Evolutionary conservation across 2,113 vertebrate species (phyloP), one percentile per base, ranked within the genome.

Genomic region (Gasterosteus aculeatus): DNA sequence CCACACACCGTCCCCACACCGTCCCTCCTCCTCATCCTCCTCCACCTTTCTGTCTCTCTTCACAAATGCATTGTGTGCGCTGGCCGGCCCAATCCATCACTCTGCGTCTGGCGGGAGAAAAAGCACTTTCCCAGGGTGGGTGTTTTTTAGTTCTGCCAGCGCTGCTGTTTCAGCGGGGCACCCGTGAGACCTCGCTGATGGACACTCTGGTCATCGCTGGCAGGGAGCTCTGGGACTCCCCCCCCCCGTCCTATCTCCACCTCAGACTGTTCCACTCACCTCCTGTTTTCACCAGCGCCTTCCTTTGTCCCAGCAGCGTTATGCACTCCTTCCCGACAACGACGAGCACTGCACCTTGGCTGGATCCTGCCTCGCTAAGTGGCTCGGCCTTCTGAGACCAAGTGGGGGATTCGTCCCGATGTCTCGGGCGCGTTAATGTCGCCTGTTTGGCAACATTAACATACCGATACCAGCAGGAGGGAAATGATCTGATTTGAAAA

Each of bases 161-260:
- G 68, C 85, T 86, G 91, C 91, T 93, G 88, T 94, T 93, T 92
- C 92, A 72, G 77, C n/a, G 77, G 38, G 88, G 85, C 87, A 92
- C 94, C 92, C 92, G 51, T 66, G 94, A 93, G 94, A 93, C 90
- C 83, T 75, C 49, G 44, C 86, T 94, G 93, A 95, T 93, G 93
- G 94, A 94, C 94, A 93, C 86, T 90, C 80, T 71, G 91, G 94
- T 93, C 90, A 92, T 90, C 86, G 87, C 86, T 89, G 83, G 89
- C 87, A 86, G 87, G 86, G 88, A 81, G 90, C 89, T 85, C 63
- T 83, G 92, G 91, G 93, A 94, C 90, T 76, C 73, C 80, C 68
- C 77, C 73, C 38, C 80, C 66, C 51, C 35, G 35, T 49, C 33
- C 54, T 14, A 57, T 80, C 79, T 81, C 85, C 87, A 83, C 84